These are phyloP conservation scores for Cyphomyrus plagiostoma DNA, from an alignment of 2,113 vertebrate genomes.

Conservation along the genomic window DNA sequence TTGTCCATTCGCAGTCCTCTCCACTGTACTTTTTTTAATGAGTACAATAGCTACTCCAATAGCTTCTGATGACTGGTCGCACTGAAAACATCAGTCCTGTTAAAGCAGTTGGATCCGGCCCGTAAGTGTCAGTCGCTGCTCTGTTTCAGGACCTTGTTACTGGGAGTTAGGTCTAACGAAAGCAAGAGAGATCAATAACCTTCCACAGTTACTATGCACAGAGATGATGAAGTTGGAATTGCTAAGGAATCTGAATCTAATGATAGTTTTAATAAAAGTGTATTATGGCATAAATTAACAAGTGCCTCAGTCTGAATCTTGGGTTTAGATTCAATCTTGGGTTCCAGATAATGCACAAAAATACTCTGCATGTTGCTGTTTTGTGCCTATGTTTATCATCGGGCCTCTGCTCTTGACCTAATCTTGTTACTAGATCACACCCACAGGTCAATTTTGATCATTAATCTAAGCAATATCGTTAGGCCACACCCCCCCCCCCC, in stretches of 20 bases:
- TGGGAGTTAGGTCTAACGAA: not conserved
- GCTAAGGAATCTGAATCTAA: not conserved
- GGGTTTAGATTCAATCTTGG: not conserved
- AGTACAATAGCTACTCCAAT: not conserved
- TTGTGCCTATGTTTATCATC: not conserved
- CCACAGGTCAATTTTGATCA: not conserved
- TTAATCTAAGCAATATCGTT: not conserved
- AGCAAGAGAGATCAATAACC: not conserved
- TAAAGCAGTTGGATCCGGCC: not conserved
- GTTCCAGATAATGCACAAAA: not conserved
- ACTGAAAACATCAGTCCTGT: conserved; percentile 3
- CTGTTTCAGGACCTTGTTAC: not conserved
- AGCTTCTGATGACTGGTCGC: not conserved
- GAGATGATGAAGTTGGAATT: not conserved
- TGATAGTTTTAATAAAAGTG: not conserved
- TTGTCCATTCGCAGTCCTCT: not conserved
- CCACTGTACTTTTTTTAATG: not conserved
- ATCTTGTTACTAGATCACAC: not conserved
- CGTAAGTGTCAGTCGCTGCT: not conserved
- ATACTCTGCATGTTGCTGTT: not conserved
- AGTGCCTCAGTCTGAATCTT: not conserved
- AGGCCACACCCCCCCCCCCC: not conserved
- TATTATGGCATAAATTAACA: not conserved
- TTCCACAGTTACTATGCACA: not conserved
- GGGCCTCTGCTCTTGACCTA: not conserved